A percentile compares a stretch with the other conserved stretches of the same genome.
phyloP scores from a whole-genome alignment of 2,797 vertebrate species.

The Loriculus beryllinus region DNA sequence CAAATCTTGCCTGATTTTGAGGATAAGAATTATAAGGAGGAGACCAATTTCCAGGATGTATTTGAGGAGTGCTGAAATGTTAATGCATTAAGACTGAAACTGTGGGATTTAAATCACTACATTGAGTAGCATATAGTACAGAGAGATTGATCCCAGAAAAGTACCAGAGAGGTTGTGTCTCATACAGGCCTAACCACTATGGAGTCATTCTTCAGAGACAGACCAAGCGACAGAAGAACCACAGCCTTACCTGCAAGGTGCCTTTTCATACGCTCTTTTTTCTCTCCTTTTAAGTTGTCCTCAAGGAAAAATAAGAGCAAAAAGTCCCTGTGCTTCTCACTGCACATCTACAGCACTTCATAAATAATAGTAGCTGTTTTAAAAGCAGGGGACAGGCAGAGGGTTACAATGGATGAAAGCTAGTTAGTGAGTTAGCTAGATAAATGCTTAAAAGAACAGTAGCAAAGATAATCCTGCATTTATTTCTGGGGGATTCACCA shows the following conservation, averaged over 20 bases:
- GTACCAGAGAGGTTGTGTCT: slow-evolving; percentile 62
- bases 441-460: slow-evolving; percentile 61
- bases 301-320: slow-evolving; percentile 67
- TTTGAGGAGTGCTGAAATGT: slow-evolving; percentile 34
- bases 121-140: slow-evolving; percentile 38
- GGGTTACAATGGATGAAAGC: slow-evolving; percentile 67
- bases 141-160: slow-evolving; percentile 51
- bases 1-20: neutral
- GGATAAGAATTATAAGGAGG: neutral
- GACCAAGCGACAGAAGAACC: slow-evolving; percentile 48
- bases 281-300: slow-evolving; percentile 64
- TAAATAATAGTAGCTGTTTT: slow-evolving; percentile 70
- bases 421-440: slow-evolving; percentile 65
- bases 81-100: slow-evolving; percentile 44
- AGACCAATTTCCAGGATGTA: neutral
- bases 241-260: slow-evolving; percentile 64
- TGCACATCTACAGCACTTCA: slow-evolving; percentile 63
- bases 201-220: slow-evolving; percentile 65
- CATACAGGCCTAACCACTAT: slow-evolving; percentile 49
- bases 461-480: slow-evolving; percentile 57
- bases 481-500: slow-evolving; percentile 44
- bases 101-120: slow-evolving; percentile 47
- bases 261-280: slow-evolving; percentile 49
- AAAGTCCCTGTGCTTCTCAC: slow-evolving; percentile 59
- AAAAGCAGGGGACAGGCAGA: slow-evolving; percentile 67